Conservation (phyloP, 2,797 vertebrate species). For the Gymnopithys bicolor region DNA sequence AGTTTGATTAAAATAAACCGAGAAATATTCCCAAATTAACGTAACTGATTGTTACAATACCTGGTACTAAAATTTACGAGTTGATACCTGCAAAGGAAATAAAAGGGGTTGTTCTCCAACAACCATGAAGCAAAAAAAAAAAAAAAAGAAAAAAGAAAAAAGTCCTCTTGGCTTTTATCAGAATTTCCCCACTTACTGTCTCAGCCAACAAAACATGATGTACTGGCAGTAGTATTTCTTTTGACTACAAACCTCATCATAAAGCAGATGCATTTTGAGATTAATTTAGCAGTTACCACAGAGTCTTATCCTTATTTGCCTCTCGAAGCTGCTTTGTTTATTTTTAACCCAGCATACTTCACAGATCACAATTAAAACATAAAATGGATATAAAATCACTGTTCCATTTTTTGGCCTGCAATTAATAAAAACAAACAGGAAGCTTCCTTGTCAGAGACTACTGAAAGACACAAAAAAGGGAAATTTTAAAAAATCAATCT, state of each 20-base stretch:
- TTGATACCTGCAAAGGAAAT: neutral
- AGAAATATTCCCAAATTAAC: neutral
- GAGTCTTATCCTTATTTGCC: neutral
- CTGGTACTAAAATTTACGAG: neutral
- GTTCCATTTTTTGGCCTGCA: neutral
- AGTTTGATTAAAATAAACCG: neutral
- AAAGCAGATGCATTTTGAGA: neutral
- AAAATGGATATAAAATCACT: neutral
- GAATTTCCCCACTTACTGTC: neutral
- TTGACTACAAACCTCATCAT: neutral
- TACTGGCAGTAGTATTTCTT: neutral
- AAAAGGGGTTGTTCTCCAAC: neutral
- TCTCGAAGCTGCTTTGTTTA: neutral
- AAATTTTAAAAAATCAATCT: neutral
- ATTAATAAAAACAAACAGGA: neutral
- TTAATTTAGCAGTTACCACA: neutral
- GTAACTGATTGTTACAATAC: neutral
- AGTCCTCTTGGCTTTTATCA: neutral
- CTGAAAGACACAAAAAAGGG: neutral
- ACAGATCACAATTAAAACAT: neutral
- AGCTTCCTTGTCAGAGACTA: neutral
- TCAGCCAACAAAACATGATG: neutral
- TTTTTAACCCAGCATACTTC: neutral
- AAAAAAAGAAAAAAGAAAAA: neutral
- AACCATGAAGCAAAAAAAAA: neutral